phyloP scores from a whole-genome alignment of 2,888 invertebrate genomes.

The Nematopogon swammerdamellus region DNA sequence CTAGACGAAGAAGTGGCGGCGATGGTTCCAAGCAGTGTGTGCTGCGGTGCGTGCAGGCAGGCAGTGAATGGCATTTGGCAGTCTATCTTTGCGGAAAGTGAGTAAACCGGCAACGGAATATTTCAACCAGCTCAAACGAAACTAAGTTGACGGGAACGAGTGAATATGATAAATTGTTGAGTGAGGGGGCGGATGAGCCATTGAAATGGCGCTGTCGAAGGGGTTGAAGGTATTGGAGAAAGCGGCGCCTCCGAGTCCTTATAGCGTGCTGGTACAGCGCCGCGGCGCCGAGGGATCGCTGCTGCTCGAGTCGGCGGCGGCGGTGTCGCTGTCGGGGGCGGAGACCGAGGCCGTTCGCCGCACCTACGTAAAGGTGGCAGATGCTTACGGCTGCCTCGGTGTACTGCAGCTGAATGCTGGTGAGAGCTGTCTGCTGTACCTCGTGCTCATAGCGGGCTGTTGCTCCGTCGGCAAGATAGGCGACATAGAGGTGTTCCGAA shows the following conservation, averaged over 20 bases:
- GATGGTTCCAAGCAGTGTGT: no score
- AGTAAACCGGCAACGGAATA: no score
- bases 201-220: constrained; percentile 89
- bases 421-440: constrained; percentile 79
- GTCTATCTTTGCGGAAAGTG: no score
- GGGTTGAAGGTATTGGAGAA: constrained; percentile 89
- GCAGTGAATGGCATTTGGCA: no score
- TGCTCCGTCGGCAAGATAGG: constrained; percentile 95
- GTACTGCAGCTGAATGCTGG: constrained; percentile 86
- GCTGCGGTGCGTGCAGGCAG: no score
- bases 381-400: constrained; percentile 95
- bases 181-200: constrained; percentile 1
- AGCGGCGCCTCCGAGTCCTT: constrained; percentile 79
- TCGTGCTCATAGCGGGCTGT: constrained; percentile 94
- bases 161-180: no score
- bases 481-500: constrained; percentile 91
- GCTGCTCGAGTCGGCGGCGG: constrained; percentile 89
- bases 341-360: constrained; percentile 89
- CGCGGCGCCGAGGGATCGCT: constrained; percentile 82
- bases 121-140: no score
- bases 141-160: no score
- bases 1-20: no score
- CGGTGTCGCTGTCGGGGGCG: constrained; percentile 80
- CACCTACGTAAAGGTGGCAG: constrained; percentile 86
- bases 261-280: constrained; percentile 87